A percentile compares a stretch with the other conserved stretches of the same genome.
Conservation (phyloP, 2,797 vertebrate species). For the Lacerta bilineata region DNA sequence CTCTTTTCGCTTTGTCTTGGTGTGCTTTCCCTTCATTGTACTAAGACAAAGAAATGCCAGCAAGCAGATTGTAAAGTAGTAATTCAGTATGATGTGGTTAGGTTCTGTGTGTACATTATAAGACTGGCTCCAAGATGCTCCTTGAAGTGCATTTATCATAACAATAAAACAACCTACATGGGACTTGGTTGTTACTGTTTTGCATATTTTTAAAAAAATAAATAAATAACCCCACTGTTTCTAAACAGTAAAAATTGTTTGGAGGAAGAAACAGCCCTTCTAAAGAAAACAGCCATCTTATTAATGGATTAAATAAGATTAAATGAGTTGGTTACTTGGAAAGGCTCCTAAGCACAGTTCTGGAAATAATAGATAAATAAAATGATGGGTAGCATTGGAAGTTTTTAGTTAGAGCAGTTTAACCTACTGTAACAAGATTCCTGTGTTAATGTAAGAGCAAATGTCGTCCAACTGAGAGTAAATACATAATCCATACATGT, state of each 20-base stretch:
- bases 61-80: not conserved
- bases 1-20: not conserved
- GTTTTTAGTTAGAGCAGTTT: not conserved
- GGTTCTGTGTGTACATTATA: not conserved
- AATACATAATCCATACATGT: not conserved
- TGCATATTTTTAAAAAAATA: not conserved
- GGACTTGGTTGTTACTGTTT: not conserved
- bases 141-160: not conserved
- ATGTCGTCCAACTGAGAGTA: not conserved
- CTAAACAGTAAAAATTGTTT: not conserved
- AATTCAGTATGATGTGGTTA: not conserved
- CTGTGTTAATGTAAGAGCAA: not conserved
- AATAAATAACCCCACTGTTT: not conserved
- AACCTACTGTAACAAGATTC: not conserved
- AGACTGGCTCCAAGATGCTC: not conserved
- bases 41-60: not conserved
- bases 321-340: not conserved
- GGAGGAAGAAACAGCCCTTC: not conserved
- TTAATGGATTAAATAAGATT: not conserved
- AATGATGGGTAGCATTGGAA: not conserved
- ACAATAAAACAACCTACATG: not conserved
- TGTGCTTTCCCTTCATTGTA: not conserved
- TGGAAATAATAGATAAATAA: not conserved
- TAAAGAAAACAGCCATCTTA: not conserved
- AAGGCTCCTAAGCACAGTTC: not conserved